Conservation (phyloP, 2,888 invertebrate species). For the Conistra vaccinii region DNA sequence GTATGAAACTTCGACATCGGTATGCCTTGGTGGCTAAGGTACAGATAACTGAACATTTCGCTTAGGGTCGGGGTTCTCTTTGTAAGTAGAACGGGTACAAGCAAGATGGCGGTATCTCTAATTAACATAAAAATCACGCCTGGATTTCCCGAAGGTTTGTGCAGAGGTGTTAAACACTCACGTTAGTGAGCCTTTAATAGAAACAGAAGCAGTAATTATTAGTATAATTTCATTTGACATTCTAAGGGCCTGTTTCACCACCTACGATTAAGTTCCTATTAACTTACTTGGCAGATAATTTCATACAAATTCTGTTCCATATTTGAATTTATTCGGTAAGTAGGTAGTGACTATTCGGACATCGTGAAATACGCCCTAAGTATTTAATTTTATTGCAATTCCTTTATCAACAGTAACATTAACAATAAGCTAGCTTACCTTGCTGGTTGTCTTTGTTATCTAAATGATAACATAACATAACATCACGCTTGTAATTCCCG, state of each 20-base stretch:
- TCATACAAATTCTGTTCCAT: too few relatives aligned
- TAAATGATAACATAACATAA: background rate
- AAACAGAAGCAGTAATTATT: background rate
- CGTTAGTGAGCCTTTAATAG: too few relatives aligned
- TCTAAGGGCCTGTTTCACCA: too few relatives aligned
- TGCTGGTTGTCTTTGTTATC: background rate
- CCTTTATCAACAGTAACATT: background rate
- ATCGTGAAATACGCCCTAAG: too few relatives aligned
- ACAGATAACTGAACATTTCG: too few relatives aligned
- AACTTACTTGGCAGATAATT: too few relatives aligned
- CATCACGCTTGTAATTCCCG: too few relatives aligned
- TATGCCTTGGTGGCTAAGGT: background rate
- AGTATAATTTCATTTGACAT: background rate
- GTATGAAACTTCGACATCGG: background rate
- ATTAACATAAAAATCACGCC: background rate
- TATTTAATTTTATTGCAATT: background rate
- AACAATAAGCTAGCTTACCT: background rate
- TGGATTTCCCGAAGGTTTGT: background rate
- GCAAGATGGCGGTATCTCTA: slow-evolving; percentile 29
- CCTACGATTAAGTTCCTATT: too few relatives aligned
- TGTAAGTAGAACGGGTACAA: background rate
- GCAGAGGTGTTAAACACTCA: background rate
- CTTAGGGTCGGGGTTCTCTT: background rate
- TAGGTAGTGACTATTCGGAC: too few relatives aligned
- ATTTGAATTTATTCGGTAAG: too few relatives aligned